Evolutionary conservation across 53 echinoderm and acorn worm genomes (phyloP), one percentile per base, ranked within the genome.

Genomic region (Arbacia lixula): DNA sequence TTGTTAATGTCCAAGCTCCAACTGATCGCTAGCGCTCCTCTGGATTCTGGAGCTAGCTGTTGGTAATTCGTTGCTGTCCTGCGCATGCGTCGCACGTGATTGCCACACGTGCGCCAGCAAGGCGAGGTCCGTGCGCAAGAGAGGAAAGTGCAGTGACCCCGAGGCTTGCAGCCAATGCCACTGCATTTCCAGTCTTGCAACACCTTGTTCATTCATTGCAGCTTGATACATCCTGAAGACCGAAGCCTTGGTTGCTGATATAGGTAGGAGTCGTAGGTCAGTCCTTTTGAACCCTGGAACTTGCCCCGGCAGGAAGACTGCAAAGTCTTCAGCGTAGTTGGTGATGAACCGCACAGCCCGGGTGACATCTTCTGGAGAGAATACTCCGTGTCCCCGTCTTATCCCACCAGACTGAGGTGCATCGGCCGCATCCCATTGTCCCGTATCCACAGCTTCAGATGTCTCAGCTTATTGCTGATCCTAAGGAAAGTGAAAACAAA

Each of bases 261-360:
- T 10, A 17, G 72, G 72, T 28, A 72, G 52, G 19, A 72, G 52
- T 50, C 52, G 72, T 12, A 72, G 19, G 25, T 72, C 72, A 12
- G 72, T 12, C 10, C 72, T 26, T 10, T 51, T 72, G 31, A 72
- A 72, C 5, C 72, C 72, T 65, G 52, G 52, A 52, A 72, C 52
- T 25, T 52, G 26, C 17, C 72, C 72, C 1, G 72, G 72, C 21
- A 72, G 32, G 16, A 72, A 72, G 22, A 51, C 52, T 2, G 72
- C 72, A 72, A 12, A 52, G 43, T 72, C 72, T n/a, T 72, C 72
- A 19, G 72, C 52, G 30, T 72, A 72, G 52, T 72, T 72, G 1
- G 30, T 8, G 72, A 72, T 72, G 72, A 72, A 72, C 12, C 24
- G 2, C 10, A 72, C 51, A 12, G 72, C 72, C 16, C 14, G 1